Evolutionary conservation across 2,888 invertebrate species (phyloP), one percentile per base, ranked within the genome.

Genomic region (Andrena fulva): DNA sequence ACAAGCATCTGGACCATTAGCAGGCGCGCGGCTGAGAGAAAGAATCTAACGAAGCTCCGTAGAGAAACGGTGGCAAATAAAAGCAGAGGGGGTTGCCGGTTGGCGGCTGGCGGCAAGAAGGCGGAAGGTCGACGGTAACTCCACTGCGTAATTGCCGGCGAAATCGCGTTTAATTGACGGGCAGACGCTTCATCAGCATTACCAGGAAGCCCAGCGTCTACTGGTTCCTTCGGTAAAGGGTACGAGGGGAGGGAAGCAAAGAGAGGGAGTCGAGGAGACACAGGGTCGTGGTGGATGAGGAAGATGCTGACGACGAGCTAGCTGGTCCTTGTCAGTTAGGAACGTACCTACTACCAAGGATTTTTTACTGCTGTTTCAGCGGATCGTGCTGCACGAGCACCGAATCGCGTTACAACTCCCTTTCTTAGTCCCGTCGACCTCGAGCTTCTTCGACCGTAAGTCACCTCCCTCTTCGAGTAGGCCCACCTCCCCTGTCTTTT

Each of bases 161-260:
- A 84, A 90, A 85, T 89, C 78, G 82, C 82, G 79, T 78, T 78
- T 89, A 89, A 89, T 89, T 87, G 90, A 87, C 87, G 84, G 71
- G 77, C 80, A 85, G 85, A 89, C 84, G 85, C 82, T 89, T 88
- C 90, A 90, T 89, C 88, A 88, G 89, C 89, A 76, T 76, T 54
- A 66, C 70, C 52, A 59, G 78, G 80, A 77, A 80, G 64, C 42
- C 20, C 27, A 48, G 29, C n/a, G 20, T 7, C 67, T 27, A 27
- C 24, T 27, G 66, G 63, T 64, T 72, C 63, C 0, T 20, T 20
- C n/a, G 16, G 42, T 1, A 42, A 42, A 42, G 42, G 42, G 42
- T 42, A 6, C 27, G 20, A 6, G 6, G 59, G 64, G 42, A 27
- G 12, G 31, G 31, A 56, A 56, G 63, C 27, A 27, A 50, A 16